Evolutionary conservation across 2,797 vertebrate species (phyloP).

Genomic region (Melanotaenia parkinsoni): DNA sequence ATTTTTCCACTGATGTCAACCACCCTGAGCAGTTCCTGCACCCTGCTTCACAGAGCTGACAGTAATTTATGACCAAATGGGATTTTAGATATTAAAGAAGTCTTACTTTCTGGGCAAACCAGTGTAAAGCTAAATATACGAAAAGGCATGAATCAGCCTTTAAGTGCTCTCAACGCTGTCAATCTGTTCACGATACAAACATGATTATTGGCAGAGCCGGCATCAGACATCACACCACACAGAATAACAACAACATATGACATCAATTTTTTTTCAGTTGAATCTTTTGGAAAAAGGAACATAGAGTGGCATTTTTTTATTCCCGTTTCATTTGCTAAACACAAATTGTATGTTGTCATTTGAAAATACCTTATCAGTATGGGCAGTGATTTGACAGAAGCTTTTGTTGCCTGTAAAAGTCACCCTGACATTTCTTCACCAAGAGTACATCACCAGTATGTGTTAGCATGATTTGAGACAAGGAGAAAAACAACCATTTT

Average conservation of each 20-base stretch:
- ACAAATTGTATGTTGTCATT: conserved; percentile 71
- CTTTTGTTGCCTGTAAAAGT: conserved; percentile 48
- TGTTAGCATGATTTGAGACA: conserved; percentile 17
- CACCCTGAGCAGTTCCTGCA: not conserved
- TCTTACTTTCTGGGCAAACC: not conserved
- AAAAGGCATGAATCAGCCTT: conserved; percentile 31
- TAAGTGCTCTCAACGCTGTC: conserved; percentile 39
- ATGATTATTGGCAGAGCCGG: conserved; percentile 41
- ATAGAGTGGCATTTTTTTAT: conserved; percentile 58
- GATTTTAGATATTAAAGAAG: not conserved
- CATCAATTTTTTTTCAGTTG: conserved; percentile 51
- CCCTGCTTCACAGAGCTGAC: not conserved
- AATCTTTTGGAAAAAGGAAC: conserved; percentile 43
- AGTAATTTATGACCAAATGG: not conserved
- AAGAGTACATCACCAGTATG: conserved; percentile 38
- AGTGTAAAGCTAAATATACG: conserved; percentile 11
- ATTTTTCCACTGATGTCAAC: not conserved
- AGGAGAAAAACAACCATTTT: conserved; percentile 28
- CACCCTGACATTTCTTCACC: conserved; percentile 41
- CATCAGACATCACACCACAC: conserved; percentile 37
- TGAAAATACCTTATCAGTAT: conserved; percentile 62
- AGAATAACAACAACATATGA: conserved; percentile 52
- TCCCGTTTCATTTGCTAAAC: conserved; percentile 65
- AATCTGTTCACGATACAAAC: conserved; percentile 31
- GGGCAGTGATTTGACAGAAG: conserved; percentile 63